Base-by-base conservation (phyloP, 2,888 invertebrate species). In the Danaus chrysippus region DNA sequence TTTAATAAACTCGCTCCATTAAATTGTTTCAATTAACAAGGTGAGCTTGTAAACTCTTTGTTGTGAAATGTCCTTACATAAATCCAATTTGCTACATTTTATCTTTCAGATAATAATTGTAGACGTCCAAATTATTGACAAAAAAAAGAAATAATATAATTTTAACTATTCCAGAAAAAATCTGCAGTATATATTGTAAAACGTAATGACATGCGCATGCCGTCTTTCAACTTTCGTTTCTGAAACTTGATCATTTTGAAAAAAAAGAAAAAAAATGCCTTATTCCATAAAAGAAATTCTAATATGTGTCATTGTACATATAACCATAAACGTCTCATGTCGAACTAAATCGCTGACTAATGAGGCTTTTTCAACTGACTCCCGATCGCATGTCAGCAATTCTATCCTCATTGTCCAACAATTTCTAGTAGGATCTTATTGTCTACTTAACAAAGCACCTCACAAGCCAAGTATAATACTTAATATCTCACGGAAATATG, bases 1-100 rank as follows among this genome's bases (percentile, higher is more conserved):
- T 49, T 77, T 77, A 78, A 77, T 75, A 76, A 75, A 73, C 71
- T 73, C 73, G 76, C 71, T 71, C 63, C 64, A 64, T 76, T 82
- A 49, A 49, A 49, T 49, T 49, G 49, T 49, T 49, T 49, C 49
- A 49, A 49, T 49, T 49, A 49, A 49, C 49, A 10, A 77, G 78
- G 77, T 76, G 72, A 71, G 67, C 64, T 68, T 70, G 64, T 72
- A 69, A 76, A 73, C 69, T 71, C 68, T 54, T 66, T 66, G 65
- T 56, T 63, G 58, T 63, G 49, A 58, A 65, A 62, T 67, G 46
- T 60, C 61, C 59, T 62, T 60, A 46, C 55, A 62, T 46, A 43
- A 52, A 59, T 53, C 54, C 53, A 59, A 62, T 62, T 59, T 34
- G 52, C 44, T 42, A 17, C 11, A 17, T 15, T 17, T 17, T 17